Base-by-base conservation (phyloP, 2,113 vertebrate species). In the Cervus canadensis region DNA sequence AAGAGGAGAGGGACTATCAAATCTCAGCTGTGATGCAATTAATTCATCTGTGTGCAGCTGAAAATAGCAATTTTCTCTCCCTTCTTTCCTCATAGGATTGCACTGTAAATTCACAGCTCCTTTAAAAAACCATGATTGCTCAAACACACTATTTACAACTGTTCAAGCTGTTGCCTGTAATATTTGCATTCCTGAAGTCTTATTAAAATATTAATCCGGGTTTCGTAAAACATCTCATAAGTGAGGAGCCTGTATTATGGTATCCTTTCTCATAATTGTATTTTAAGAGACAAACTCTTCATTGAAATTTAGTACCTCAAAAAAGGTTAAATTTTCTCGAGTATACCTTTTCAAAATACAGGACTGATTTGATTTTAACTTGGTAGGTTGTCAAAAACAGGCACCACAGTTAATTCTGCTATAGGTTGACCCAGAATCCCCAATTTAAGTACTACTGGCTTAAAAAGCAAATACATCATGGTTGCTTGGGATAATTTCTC, bases 21-120 rank as follows among this genome's bases (percentile, higher is more conserved):
- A 92, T 57, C 56, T 94, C 84, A 28, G 45, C 33, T 92, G 52
- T 98, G 93, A 89, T 60, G 84, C 50, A 89, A 33, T 94, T 57
- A 89, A 28, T 94, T 57, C 16, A 86, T 95, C 67, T 74, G 54
- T 62, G 25, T 78, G 25, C n/a, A 78, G 67, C 79, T 87, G 43
- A 83, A 86, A 89, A 94, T 36, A 96, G 78, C 23, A 50, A 12
- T 83, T 85, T 88, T 57, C 36, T 87, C n/a, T n/a, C 28, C 43
- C 23, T 43, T 33, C 26, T 85, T 87, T 62, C 64, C 64, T 16
- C 87, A 48, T 30, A 78, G 40, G 19, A 78, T 33, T 87, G 25
- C 33, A 86, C 26, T 90, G 3, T 79, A 91, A 91, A 92, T 94
- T 89, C 54, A 88, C 2, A 95, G 45, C 45, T 67, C 26, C 60